These are phyloP conservation scores for Cepaea hortensis DNA, from an alignment of 2,888 invertebrate species.

Conservation along the genomic window DNA sequence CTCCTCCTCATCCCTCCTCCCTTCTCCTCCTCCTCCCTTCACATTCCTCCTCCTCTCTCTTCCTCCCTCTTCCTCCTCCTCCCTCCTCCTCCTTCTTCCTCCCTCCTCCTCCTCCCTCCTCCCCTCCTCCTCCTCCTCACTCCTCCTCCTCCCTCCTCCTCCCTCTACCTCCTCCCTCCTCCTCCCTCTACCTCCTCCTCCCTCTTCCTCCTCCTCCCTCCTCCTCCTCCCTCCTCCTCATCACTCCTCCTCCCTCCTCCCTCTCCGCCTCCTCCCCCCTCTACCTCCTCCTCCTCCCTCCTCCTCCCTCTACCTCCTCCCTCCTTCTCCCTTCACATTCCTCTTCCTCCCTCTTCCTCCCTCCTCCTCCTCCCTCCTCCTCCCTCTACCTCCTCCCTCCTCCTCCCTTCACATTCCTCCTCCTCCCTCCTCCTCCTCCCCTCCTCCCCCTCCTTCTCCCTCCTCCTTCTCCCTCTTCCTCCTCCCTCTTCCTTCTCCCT, in stretches of 20 bases:
- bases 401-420: no score
- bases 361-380: background rate
- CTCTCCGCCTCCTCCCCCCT: background rate
- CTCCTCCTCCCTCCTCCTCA: no score
- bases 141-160: background rate
- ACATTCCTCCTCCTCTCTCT: background rate
- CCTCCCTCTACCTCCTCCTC: background rate
- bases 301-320: background rate
- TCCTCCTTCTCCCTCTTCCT: no score
- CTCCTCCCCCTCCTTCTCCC: no score
- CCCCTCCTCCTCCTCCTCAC: no score
- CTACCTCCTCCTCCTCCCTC: background rate
- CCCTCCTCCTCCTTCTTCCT: background rate
- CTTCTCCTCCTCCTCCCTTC: no score
- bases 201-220: background rate
- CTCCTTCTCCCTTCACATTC: background rate
- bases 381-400: no score
- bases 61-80: conserved; percentile 72
- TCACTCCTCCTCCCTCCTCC: no score
- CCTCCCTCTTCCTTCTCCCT: no score
- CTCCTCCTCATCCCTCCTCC: no score
- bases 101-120: background rate
- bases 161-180: background rate
- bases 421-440: no score
- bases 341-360: no score